These are phyloP conservation scores for Tetragnatha montana DNA, from an alignment of 2,888 invertebrate species.

Conservation along the genomic window DNA sequence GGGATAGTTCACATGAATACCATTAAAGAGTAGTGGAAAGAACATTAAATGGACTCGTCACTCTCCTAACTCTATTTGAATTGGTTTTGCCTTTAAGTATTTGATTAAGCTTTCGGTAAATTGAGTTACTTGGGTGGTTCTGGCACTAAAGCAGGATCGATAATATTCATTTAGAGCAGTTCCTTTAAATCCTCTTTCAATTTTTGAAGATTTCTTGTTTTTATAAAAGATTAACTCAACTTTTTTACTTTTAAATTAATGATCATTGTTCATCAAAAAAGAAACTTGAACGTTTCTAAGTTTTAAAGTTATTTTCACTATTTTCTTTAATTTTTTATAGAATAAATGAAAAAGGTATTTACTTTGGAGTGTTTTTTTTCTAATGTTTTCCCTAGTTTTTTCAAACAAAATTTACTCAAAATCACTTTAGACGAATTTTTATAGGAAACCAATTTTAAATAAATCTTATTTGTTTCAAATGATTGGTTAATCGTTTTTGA, in stretches of 20 bases:
- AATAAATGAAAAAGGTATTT: too few relatives aligned
- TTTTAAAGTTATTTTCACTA: too few relatives aligned
- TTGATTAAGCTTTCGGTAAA: slow-evolving; percentile 38
- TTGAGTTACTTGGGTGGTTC: slow-evolving; percentile 23
- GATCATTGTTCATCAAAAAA: too few relatives aligned
- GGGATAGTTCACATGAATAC: neutral
- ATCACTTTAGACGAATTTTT: too few relatives aligned
- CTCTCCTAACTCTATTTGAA: neutral
- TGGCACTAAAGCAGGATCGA: neutral
- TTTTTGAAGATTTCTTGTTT: neutral
- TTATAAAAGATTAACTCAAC: neutral
- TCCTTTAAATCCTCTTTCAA: neutral
- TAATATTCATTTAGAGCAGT: neutral
- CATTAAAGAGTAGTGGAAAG: neutral
- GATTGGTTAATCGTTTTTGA: too few relatives aligned
- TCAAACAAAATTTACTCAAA: too few relatives aligned
- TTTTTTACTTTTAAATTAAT: neutral
- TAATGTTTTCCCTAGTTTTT: too few relatives aligned
- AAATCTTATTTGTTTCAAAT: too few relatives aligned
- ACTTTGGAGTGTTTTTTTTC: too few relatives aligned
- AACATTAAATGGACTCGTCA: neutral
- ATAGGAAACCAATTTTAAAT: too few relatives aligned
- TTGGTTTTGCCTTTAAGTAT: slow-evolving; percentile 1
- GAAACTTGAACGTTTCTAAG: too few relatives aligned
- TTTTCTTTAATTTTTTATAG: too few relatives aligned